These are phyloP conservation scores for Ophraella communa DNA, from an alignment of 2,888 invertebrate species.

Conservation along the genomic window DNA sequence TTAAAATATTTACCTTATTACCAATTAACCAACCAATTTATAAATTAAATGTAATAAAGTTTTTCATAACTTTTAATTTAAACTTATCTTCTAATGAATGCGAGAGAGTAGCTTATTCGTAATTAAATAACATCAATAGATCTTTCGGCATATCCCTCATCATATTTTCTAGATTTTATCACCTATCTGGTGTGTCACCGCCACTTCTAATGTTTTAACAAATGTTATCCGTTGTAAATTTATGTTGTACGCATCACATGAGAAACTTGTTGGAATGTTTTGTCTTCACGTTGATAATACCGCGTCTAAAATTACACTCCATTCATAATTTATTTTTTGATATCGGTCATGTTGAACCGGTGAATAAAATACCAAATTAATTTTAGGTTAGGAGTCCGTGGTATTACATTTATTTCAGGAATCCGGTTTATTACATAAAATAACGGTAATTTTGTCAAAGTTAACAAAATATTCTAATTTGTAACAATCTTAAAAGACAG, in stretches of 20 bases:
- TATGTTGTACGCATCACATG: slow-evolving; percentile 1
- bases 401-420: background rate
- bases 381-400: background rate
- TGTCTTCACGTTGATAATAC: background rate
- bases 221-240: slow-evolving; percentile 2
- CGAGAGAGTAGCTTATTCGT: background rate
- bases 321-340: background rate
- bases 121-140: background rate
- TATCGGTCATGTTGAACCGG: background rate
- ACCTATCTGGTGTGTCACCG: background rate
- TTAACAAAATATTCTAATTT: background rate
- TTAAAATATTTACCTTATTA: too few relatives aligned
- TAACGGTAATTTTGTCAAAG: background rate
- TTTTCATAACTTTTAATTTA: too few relatives aligned
- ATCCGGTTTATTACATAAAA: background rate
- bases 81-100: too few relatives aligned
- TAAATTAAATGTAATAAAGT: too few relatives aligned
- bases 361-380: background rate
- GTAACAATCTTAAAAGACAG: background rate
- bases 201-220: background rate
- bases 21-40: too few relatives aligned
- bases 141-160: background rate
- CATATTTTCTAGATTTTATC: background rate
- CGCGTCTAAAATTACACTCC: background rate
- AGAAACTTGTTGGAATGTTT: background rate